These are phyloP conservation scores for Enteromius argenteus DNA, from an alignment of 2,797 vertebrate species.

Conservation along the genomic window DNA sequence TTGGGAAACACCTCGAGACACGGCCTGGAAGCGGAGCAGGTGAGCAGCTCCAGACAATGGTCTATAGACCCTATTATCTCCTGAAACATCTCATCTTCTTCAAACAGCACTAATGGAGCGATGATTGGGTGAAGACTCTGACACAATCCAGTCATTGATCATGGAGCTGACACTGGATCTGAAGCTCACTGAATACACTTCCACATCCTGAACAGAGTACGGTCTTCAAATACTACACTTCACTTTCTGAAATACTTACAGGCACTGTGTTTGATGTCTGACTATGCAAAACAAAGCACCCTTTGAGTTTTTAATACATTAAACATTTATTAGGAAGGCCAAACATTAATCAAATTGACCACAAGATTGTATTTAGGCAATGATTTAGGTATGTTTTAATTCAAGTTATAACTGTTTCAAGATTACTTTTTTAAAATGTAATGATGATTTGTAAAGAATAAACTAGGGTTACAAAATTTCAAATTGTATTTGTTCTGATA, in stretches of 20 bases:
- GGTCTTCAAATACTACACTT: not conserved
- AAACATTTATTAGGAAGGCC: not conserved
- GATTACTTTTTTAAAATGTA: not conserved
- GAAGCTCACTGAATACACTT: not conserved
- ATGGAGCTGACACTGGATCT: slow-evolving; percentile 6
- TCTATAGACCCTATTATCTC: slow-evolving; percentile 36
- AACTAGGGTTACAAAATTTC: not conserved
- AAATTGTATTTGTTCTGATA: not conserved
- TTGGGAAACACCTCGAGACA: slow-evolving; percentile 76
- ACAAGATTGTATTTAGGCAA: not conserved
- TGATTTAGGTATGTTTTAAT: too few species aligned
- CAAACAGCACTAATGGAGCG: slow-evolving; percentile 31
- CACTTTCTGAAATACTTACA: not conserved
- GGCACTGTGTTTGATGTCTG: not conserved
- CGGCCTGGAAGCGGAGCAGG: slow-evolving; percentile 63
- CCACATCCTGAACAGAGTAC: slow-evolving; percentile 9
- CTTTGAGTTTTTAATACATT: not conserved
- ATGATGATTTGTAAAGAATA: not conserved
- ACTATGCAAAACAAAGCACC: not conserved
- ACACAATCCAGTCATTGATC: slow-evolving; percentile 18
- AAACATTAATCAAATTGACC: not conserved
- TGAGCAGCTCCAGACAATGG: slow-evolving; percentile 39
- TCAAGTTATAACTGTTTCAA: not conserved
- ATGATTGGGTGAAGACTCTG: slow-evolving; percentile 15
- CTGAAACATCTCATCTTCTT: slow-evolving; percentile 45